A percentile compares a stretch with the other conserved stretches of the same genome.
phyloP scores from a whole-genome alignment of 2,888 invertebrate species.

The Tiphia femorata region DNA sequence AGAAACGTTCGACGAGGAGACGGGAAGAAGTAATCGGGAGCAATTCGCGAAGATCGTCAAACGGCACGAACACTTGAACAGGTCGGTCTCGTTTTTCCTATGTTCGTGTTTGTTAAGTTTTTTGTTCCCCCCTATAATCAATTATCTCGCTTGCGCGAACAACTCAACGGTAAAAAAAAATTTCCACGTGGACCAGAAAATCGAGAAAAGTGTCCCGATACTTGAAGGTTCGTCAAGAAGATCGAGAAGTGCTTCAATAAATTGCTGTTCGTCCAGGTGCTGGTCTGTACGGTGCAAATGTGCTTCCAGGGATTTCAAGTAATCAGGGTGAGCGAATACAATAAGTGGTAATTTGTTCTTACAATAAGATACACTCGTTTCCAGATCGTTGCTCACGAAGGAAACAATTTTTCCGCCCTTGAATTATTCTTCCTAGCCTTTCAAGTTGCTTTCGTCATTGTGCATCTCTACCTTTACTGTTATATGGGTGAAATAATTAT shows the following conservation, averaged over 20 bases:
- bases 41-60: slow-evolving; percentile 5
- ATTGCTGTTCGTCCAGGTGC: not conserved
- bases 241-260: not conserved
- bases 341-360: too few relatives aligned
- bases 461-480: slow-evolving; percentile 36
- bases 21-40: not conserved
- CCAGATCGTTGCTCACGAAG: slow-evolving; percentile 17
- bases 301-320: not conserved
- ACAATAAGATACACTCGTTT: too few relatives aligned
- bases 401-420: not conserved
- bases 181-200: not conserved
- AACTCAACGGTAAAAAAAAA: too few relatives aligned
- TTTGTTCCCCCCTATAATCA: too few relatives aligned
- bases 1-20: not conserved
- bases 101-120: too few relatives aligned
- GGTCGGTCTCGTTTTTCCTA: slow-evolving; percentile 12
- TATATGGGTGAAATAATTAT: slow-evolving; percentile 28
- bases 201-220: too few relatives aligned
- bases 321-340: slow-evolving; percentile 4
- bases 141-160: too few relatives aligned
- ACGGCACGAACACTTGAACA: slow-evolving; percentile 30
- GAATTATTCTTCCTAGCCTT: not conserved
- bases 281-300: not conserved
- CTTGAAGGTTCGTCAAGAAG: not conserved
- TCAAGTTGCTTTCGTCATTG: not conserved